Evolutionary conservation across 2,888 invertebrate genomes (phyloP), one percentile per base, ranked within the genome.

Genomic region (Ormyrus nitidulus): DNA sequence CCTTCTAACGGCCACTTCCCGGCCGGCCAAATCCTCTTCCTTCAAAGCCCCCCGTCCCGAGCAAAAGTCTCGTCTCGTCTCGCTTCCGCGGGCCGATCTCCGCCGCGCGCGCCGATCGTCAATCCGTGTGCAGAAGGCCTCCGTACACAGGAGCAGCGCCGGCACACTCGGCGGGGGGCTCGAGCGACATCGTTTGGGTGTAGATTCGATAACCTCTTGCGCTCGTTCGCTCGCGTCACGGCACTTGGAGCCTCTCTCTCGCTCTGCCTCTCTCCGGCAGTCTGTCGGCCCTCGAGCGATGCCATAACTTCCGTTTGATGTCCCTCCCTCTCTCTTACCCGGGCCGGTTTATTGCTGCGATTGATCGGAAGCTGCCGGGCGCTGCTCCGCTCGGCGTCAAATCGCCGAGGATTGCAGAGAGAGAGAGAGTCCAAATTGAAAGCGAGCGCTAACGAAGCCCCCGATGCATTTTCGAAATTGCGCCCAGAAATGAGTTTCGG

Each of bases 311-410:
- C 56, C 80, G 53, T 68, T 71, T 72, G 58, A 71, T 56, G 74
- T 64, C 11, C 13, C 65, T 56, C 59, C 34, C 61, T 72, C 49
- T 54, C 69, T 34, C 66, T 61, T 58, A 53, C 59, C 11, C 76
- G 48, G 61, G 48, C 70, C 51, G 70, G 77, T 81, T 78, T 81
- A 81, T 71, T 78, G 77, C 77, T 54, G 71, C 66, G 71, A 80
- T 80, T 80, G 70, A 80, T 80, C 75, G 79, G 66, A 66, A 76
- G 71, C 65, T 4, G n/a, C 7, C 19, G 19, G 19, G 11, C 11
- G 11, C n/a, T 44, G 61, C 62, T 54, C 51, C 48, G 19, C 13
- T 7, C 11, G 19, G 44, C 53, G 53, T 61, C 53, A 13, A 13
- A 46, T 19, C 19, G 19, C 19, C 19, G 19, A 19, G 19, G 1